Base-by-base conservation (phyloP, 35 echinoderm and acorn worm species). In the Lytechinus pictus region DNA sequence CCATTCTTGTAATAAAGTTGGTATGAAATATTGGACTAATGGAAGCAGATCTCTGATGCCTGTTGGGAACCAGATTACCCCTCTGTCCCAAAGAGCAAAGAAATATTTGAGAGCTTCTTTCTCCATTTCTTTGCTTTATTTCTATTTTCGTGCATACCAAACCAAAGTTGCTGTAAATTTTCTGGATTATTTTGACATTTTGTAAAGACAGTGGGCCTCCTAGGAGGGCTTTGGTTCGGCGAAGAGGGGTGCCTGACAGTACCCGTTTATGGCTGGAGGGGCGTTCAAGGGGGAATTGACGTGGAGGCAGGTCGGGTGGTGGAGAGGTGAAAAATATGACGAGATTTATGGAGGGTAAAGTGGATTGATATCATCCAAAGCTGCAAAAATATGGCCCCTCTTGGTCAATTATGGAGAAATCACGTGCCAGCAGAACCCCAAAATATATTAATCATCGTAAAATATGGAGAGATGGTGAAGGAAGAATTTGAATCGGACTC, bases 171-270 rank as follows among this genome's bases (percentile, higher is more conserved):
- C 66, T 79, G 66, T 79, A 79, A 79, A 79, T 79, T 79, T 79
- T 79, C 66, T 79, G 66, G 66, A 79, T 79, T 79, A 79, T 79
- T 79, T 79, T 79, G 66, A 79, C 66, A 79, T 79, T 79, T 79
- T 79, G 19, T 79, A 24, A 79, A 79, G 66, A n/a, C 66, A 79
- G 66, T 24, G 66, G 66, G 66, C 66, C 66, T 79, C 66, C 4
- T 79, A 79, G 66, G 66, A 79, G 66, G 66, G 66, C 66, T 79
- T 24, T 16, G 19, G 66, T 79, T 79, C 66, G 19, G 19, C 19
- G 19, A 24, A 24, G 66, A 79, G 66, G 66, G 19, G 66, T n/a
- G 66, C 66, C 16, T 79, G 66, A 19, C 66, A 79, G 66, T 79
- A 79, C 66, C 19, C 66, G 66, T 79, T 79, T 79, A 79, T 79